A percentile compares a stretch with the other conserved stretches of the same genome.
These are phyloP conservation scores for Acronicta leporina DNA, from an alignment of 2,888 invertebrate species.

Conservation along the genomic window DNA sequence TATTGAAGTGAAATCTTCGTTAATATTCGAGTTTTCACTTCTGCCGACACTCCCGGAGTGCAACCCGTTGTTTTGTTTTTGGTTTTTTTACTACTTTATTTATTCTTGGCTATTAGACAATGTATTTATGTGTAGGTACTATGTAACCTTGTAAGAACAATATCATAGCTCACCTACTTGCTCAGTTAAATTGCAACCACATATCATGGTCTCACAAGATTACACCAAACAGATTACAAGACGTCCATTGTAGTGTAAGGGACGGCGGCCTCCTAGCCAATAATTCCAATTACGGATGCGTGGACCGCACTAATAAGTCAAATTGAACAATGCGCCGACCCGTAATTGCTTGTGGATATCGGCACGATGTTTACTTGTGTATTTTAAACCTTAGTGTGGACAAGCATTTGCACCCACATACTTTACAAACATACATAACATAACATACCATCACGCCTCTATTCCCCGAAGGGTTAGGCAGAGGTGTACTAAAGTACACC, in stretches of 20 bases:
- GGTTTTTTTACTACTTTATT: too few relatives aligned
- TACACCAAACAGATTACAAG: constrained; percentile 59
- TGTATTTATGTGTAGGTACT: too few relatives aligned
- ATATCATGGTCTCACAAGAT: constrained; percentile 55
- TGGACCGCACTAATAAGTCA: constrained; percentile 79
- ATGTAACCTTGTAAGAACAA: not conserved
- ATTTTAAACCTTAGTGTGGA: not conserved
- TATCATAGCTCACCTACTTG: not conserved
- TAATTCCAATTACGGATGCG: constrained; percentile 78
- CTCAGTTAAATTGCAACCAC: constrained; percentile 6
- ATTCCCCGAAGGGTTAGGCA: too few relatives aligned
- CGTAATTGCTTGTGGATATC: constrained; percentile 73
- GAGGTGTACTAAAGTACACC: too few relatives aligned
- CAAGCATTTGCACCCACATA: too few relatives aligned
- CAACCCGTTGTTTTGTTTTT: too few relatives aligned
- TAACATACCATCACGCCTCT: too few relatives aligned
- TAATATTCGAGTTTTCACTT: too few relatives aligned
- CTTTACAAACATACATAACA: too few relatives aligned
- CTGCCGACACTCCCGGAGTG: too few relatives aligned
- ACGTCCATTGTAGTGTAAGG: constrained; percentile 53
- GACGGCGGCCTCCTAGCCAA: constrained; percentile 60
- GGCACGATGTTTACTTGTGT: constrained; percentile 34
- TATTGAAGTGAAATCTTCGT: too few relatives aligned
- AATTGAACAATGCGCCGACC: constrained; percentile 80
- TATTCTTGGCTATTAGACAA: too few relatives aligned